Base-by-base conservation (phyloP, 2,797 vertebrate genomes). In the Sylvilagus floridanus region DNA sequence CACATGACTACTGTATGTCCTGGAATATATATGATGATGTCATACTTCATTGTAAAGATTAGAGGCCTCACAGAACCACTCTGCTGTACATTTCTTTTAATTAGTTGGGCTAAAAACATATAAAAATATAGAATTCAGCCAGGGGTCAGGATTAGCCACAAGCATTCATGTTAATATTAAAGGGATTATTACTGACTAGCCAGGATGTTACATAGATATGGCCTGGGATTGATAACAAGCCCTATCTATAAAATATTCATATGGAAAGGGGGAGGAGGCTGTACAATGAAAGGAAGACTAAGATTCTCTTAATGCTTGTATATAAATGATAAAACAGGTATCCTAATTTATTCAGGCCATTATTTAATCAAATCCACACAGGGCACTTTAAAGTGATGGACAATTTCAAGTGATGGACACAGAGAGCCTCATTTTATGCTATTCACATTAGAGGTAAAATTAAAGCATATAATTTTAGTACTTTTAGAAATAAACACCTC, bases 201-300 rank as follows among this genome's bases (percentile, higher is more conserved):
- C 7, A 93, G 65, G 84, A 95, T 82, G 69, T 94, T 96, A 82
- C 35, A 94, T 81, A 97, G 95, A 95, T 93, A 93, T 54, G 78
- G 42, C 30, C 32, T 85, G 78, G 87, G 94, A 93, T 90, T 96
- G 78, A 84, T 93, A 95, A 95, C 42, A 93, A 96, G 24, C 57
- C 60, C 85, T 90, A 93, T 94, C 47, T 95, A 96, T 96, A 84
- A 97, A 96, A 96, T 93, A 96, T 96, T 96, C 82, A 96, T 94
- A 94, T 86, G 72, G 24, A 94, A 95, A 90, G 54, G 42, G 47
- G 28, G 37, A 75, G 82, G 89, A 83, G 84, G 84, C 71, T 76
- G 91, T 52, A 65, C 2, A 73, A 78, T 78, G 42, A 95, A 91
- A 91, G 66, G 57, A 90, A 96, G 91, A 91, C 65, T 95, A 84